Percentiles rank a stretch among this genome's conserved stretches.
These are phyloP conservation scores for Silurus glanis DNA, from an alignment of 2,113 vertebrate genomes.

Conservation along the genomic window DNA sequence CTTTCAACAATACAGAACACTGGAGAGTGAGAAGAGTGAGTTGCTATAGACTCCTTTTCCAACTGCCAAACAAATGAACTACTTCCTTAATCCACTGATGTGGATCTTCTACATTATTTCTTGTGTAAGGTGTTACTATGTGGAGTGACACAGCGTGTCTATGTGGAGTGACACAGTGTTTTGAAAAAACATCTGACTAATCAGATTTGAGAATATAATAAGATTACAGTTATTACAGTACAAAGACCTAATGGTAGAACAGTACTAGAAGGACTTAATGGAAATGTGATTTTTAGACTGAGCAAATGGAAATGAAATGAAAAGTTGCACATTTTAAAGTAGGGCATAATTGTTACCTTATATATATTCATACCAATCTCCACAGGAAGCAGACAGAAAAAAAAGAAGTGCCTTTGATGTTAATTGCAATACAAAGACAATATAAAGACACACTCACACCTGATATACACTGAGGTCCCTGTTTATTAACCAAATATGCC, in stretches of 20 bases:
- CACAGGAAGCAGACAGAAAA: slow-evolving; percentile 63
- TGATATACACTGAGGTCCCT: background rate
- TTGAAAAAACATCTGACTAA: background rate
- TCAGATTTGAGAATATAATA: background rate
- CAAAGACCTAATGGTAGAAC: background rate
- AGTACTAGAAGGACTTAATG: background rate
- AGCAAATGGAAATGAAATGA: background rate
- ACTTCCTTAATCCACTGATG: background rate
- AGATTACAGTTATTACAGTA: background rate
- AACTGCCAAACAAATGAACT: background rate
- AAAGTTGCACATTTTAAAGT: background rate
- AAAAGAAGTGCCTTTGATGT: slow-evolving; percentile 57
- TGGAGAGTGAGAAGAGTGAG: too few relatives aligned
- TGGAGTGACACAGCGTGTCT: too few relatives aligned
- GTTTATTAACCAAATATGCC: background rate
- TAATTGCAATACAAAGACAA: background rate
- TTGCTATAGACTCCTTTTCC: background rate
- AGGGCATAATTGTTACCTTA: slow-evolving; percentile 66
- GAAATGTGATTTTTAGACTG: background rate
- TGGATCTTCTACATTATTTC: background rate
- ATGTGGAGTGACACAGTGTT: too few relatives aligned
- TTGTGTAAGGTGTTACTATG: background rate
- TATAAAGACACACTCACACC: background rate
- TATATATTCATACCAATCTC: slow-evolving; percentile 71
- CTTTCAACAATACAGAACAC: too few relatives aligned